Evolutionary conservation across 1,140 invertebrate genomes (phyloP), one percentile per base, ranked within the genome.

Genomic region (Tetramorium alpestre): DNA sequence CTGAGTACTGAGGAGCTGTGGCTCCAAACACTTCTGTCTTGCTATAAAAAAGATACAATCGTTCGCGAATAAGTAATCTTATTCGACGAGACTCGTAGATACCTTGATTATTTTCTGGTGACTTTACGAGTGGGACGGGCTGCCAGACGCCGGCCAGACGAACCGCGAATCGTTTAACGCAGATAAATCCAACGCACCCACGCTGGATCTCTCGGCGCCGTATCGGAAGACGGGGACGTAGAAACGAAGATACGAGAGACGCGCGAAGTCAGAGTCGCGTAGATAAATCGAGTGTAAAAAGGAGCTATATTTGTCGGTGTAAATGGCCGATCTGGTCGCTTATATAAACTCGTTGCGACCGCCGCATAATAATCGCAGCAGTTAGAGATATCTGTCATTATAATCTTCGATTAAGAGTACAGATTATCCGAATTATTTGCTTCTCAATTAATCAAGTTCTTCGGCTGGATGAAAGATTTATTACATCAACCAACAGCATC

Each of bases 131-230:
- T 85, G 60, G 65, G 76, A 77, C 81, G 89, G 60, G 65, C 8
- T 76, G 78, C 80, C 89, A 91, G 90, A 91, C 90, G 89, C 76
- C 84, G 72, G 10, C 60, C 86, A 87, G 86, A 87, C 87, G 56
- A 91, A 81, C 73, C 87, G 82, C 72, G 72, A 60, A 69, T 65
- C 87, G 77, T 88, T 88, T 80, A 88, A 11, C 77, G 82, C 64
- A 78, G 60, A 88, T 91, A 91, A 91, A 91, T 91, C 72, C 58
- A 77, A 65, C 76, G 87, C 89, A 85, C 87, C 89, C 80, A 90
- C 89, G 76, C 82, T 54, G 49, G 51, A 10, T 73, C 58, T 67
- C 22, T 75, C 58, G 89, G 58, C 81, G 89, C 38, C 41, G 67
- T 41, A 54, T 60, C 25, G 76, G 58, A 67, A 49, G 65, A n/a